phyloP scores from a whole-genome alignment of 2,797 vertebrate genomes.

The Pseudocheirus occidentalis region DNA sequence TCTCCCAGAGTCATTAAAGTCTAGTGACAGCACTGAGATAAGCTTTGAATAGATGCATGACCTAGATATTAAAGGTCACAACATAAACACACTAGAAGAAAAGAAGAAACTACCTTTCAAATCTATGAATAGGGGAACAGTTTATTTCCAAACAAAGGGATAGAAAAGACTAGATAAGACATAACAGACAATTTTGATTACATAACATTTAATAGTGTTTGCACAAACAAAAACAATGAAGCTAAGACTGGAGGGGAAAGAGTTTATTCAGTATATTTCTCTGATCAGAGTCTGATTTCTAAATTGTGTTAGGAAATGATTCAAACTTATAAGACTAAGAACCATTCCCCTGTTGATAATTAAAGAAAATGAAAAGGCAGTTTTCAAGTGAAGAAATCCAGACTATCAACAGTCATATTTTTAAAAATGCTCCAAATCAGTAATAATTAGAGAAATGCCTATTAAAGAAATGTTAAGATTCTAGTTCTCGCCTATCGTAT shows the following conservation, averaged over 20 bases:
- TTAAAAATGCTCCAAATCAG: neutral
- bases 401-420: no score
- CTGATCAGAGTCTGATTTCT: neutral
- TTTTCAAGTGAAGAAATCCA: neutral
- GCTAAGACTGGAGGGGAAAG: neutral
- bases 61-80: neutral
- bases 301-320: neutral
- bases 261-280: neutral
- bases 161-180: neutral
- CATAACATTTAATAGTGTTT: neutral
- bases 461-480: neutral
- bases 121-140: neutral
- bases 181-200: neutral
- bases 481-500: neutral
- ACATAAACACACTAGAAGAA: neutral
- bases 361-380: neutral
- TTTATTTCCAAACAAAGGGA: neutral
- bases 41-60: neutral
- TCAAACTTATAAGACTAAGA: neutral
- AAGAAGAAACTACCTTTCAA: neutral
- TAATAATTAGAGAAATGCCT: neutral
- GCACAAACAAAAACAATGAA: neutral
- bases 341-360: neutral
- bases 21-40: neutral
- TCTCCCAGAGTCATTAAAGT: neutral